A percentile compares a stretch with the other conserved stretches of the same genome.
Evolutionary conservation across 1,140 invertebrate species (phyloP).

Genomic region (Cherax destructor): DNA sequence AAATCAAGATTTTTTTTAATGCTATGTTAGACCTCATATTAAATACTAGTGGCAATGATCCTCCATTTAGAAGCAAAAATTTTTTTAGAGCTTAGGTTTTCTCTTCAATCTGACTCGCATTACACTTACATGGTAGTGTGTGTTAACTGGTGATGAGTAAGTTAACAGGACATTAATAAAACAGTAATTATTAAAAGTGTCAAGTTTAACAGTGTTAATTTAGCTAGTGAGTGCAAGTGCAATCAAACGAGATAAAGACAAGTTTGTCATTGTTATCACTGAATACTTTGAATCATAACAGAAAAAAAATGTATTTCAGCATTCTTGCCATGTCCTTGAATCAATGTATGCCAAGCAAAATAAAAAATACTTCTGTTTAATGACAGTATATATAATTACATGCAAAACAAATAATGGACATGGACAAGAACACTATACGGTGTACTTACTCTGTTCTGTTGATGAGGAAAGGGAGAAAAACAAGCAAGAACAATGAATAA

Average conservation of each 20-base stretch:
- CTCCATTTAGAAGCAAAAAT: too few relatives aligned
- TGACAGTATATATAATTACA: background rate
- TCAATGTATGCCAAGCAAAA: background rate
- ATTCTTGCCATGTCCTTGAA: slow-evolving; percentile 6
- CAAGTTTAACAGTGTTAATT: background rate
- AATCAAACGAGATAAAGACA: background rate
- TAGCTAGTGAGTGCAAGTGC: slow-evolving; percentile 3
- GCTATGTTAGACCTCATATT: too few relatives aligned
- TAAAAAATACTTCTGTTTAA: background rate
- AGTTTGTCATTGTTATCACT: background rate
- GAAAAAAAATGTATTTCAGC: background rate
- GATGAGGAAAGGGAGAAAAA: slow-evolving; percentile 1
- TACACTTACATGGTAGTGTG: background rate
- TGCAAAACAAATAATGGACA: background rate
- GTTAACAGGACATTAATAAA: background rate
- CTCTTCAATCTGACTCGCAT: too few relatives aligned
- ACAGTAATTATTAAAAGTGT: background rate
- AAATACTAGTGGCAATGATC: too few relatives aligned
- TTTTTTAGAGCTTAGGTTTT: too few relatives aligned
- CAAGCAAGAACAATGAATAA: background rate
- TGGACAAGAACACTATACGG: slow-evolving; percentile 19
- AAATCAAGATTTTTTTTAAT: too few relatives aligned
- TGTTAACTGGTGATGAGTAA: background rate
- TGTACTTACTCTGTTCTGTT: background rate
- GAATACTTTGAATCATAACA: background rate